phyloP scores from a whole-genome alignment of 2,797 vertebrate genomes.

The Oophaga sylvatica region DNA sequence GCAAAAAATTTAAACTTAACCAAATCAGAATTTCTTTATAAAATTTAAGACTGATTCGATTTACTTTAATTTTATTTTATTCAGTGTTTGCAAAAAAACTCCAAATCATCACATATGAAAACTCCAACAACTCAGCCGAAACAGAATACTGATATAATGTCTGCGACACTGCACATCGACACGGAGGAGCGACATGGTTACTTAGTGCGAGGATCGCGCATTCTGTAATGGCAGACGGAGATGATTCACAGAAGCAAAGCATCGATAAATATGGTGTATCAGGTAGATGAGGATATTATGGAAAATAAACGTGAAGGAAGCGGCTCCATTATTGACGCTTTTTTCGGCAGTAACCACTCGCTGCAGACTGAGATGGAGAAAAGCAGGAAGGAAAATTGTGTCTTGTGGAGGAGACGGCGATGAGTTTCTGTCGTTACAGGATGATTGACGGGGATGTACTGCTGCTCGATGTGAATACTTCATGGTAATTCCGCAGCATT shows the following conservation, averaged over 20 bases:
- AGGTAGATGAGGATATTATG: conserved; percentile 20
- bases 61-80: too few species aligned
- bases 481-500: neutral
- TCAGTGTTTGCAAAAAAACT: too few species aligned
- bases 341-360: conserved; percentile 8
- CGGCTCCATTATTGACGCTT: conserved; percentile 31
- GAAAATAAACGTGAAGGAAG: conserved; percentile 13
- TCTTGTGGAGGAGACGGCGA: conserved; percentile 13
- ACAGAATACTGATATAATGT: too few species aligned
- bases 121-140: too few species aligned
- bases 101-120: too few species aligned
- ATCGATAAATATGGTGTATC: neutral
- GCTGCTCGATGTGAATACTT: neutral
- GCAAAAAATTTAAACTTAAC: too few species aligned
- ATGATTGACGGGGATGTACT: neutral
- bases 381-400: neutral
- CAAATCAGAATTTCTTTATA: too few species aligned
- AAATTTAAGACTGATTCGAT: too few species aligned
- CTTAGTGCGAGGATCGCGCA: neutral
- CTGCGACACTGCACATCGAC: neutral
- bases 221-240: neutral
- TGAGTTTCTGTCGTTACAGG: neutral
- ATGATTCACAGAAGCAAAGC: neutral
- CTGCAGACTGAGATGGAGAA: neutral
- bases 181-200: neutral